phyloP scores from a whole-genome alignment of 2,113 vertebrate genomes.

The Labeo rohita region DNA sequence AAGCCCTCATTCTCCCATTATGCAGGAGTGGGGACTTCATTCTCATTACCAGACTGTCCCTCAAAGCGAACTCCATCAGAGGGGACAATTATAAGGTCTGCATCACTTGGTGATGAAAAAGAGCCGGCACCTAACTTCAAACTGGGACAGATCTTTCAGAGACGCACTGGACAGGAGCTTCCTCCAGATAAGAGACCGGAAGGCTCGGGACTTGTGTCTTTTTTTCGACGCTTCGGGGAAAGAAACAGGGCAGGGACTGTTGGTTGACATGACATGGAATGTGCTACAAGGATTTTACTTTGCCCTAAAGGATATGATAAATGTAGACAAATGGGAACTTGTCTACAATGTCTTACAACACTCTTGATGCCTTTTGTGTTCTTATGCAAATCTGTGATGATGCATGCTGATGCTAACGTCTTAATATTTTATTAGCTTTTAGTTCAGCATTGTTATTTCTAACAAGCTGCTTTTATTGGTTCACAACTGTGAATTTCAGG shows the following conservation, averaged over 20 bases:
- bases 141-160: slow-evolving; percentile 69
- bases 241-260: slow-evolving; percentile 56
- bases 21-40: neutral
- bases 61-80: slow-evolving; percentile 34
- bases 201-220: slow-evolving; percentile 68
- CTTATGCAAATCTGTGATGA: neutral
- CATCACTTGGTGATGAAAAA: slow-evolving; percentile 53
- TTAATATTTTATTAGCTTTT: slow-evolving; percentile 16
- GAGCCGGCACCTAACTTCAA: slow-evolving; percentile 52
- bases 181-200: slow-evolving; percentile 48
- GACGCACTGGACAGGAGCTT: slow-evolving; percentile 43
- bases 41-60: slow-evolving; percentile 57
- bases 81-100: slow-evolving; percentile 53
- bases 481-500: slow-evolving; percentile 1
- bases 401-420: neutral
- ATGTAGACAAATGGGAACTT: slow-evolving; percentile 69
- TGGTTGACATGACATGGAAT: slow-evolving; percentile 42
- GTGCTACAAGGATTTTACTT: slow-evolving; percentile 33
- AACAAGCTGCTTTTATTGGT: slow-evolving; percentile 22
- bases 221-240: slow-evolving; percentile 74
- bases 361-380: neutral
- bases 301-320: slow-evolving; percentile 24
- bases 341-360: slow-evolving; percentile 67
- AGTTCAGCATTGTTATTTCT: slow-evolving; percentile 7
- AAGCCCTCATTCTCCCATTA: slow-evolving; percentile 11